Base-by-base conservation (phyloP, 2,113 vertebrate genomes). In the Menidia beryllina region DNA sequence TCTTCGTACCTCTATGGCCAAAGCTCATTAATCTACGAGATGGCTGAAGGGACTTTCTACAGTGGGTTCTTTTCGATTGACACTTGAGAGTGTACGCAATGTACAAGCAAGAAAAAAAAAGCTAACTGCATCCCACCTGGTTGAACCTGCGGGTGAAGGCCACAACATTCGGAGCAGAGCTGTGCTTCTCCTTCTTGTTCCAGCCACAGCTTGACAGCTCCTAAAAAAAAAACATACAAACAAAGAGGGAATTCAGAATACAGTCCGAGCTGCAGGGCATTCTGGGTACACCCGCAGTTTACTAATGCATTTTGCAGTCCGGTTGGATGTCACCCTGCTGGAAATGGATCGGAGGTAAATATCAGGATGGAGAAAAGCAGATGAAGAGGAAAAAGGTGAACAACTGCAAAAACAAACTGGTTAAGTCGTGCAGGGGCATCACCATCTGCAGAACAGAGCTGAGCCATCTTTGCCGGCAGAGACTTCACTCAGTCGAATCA, bases 161-260 rank as follows among this genome's bases (percentile, higher is more conserved):
- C 90, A 99, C 98, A 20, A 96, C 97, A 47, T 99, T 99, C 12
- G 98, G 98, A 81, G 98, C 95, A 53, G 96, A 97, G 93, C 95
- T 98, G 61, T 99, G 96, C 86, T 99, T 99, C 89, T 99, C 98
- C 90, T 97, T 99, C 90, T 99, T 99, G 92, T 99, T 99, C 98
- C 98, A 99, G 84, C 97, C 98, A 87, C 98, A 99, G 90, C 98
- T 99, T 52, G 97, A 96, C 91, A 99, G 94, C 86, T 99, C 98
- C 98, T 99, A 69, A 41, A 80, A 83, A 81, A 34, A 34, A 34
- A 34, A n/a, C 19, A 79, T 0, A 83, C 47, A 83, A 57, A 72
- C 15, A 72, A 70, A 11, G 0, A 68, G 19, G 25, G 23, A 51
- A 67, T 66, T 30, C 19, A 64, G 21, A 23, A 65, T 23, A 47